phyloP scores from a whole-genome alignment of 2,113 vertebrate genomes.

The Atractosteus spatula region DNA sequence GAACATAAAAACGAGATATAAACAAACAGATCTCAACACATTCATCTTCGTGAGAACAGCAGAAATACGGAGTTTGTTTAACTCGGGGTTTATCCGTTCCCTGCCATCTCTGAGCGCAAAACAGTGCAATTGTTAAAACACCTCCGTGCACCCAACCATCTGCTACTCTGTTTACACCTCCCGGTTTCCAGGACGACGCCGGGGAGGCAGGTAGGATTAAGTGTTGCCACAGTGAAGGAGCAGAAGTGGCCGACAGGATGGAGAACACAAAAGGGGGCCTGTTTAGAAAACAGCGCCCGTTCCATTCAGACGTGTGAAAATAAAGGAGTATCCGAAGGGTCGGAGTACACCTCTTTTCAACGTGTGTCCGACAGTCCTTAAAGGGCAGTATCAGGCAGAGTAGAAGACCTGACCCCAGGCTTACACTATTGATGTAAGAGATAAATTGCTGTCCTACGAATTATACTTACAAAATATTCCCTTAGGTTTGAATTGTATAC shows the following conservation, averaged over 20 bases:
- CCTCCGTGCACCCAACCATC: constrained; percentile 61
- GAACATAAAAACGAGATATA: background rate
- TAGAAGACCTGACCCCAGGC: no score
- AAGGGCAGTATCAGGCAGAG: no score
- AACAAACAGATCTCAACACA: background rate
- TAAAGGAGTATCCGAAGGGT: background rate
- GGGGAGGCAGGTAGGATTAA: constrained; percentile 54
- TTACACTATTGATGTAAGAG: no score
- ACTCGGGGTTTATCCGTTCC: no score
- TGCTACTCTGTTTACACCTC: constrained; percentile 59
- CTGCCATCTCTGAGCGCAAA: constrained; percentile 15
- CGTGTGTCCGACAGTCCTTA: no score
- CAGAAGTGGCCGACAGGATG: background rate
- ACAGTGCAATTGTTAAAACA: constrained; percentile 44
- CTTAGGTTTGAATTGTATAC: no score
- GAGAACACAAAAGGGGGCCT: background rate
- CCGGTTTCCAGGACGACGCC: constrained; percentile 56
- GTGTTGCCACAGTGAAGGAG: constrained; percentile 10
- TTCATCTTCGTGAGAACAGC: no score
- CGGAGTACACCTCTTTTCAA: no score
- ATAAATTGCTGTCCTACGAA: no score
- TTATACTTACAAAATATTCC: no score
- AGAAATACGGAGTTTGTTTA: background rate
- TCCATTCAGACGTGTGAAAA: constrained; percentile 5
- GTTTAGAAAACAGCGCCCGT: background rate